Base-by-base conservation (phyloP, 2,888 invertebrate species). In the Helicoverpa assulta region DNA sequence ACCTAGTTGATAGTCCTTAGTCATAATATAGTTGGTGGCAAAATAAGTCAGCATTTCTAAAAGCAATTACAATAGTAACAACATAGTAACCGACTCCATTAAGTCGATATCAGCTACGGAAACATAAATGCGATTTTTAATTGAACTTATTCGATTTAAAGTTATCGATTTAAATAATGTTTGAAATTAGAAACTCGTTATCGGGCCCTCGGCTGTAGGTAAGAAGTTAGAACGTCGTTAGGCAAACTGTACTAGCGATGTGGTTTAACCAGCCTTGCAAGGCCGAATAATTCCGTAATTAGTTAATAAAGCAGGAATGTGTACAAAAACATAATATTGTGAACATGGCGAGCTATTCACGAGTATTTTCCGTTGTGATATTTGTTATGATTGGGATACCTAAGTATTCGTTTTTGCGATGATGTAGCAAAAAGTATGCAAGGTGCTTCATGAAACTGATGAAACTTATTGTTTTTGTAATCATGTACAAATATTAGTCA, bases 181-280 rank as follows among this genome's bases (percentile, higher is more conserved):
- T 73, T 70, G 58, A 55, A 78, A 70, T 71, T 78, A 78, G 83
- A 74, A 81, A 81, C 81, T 70, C 55, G 83, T 70, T 70, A 53
- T 73, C 80, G 65, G 53, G 37, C 56, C 47, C 29, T n/a, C 29
- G 62, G 64, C 63, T 52, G 47, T 56, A 33, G 33, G 33, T 33
- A 10, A 53, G 57, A 57, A 73, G 47, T 53, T 62, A 72, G 65
- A 80, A 70, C 70, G 65, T 61, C 53, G 63, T 66, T 54, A 55
- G 57, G 64, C 53, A 67, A 67, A 59, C 26, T 51, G 70, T 58
- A 76, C 60, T 51, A 29, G 53, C 68, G 66, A 76, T 76, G 82
- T 55, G 70, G 82, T 84, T 64, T 74, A 82, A 82, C 78, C 73
- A 71, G 79, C 83, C 83, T 83, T 83, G 83, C 81, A 83, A 83